Evolutionary conservation across 2,888 invertebrate genomes (phyloP).

Genomic region (Chrysomela aeneicollis): DNA sequence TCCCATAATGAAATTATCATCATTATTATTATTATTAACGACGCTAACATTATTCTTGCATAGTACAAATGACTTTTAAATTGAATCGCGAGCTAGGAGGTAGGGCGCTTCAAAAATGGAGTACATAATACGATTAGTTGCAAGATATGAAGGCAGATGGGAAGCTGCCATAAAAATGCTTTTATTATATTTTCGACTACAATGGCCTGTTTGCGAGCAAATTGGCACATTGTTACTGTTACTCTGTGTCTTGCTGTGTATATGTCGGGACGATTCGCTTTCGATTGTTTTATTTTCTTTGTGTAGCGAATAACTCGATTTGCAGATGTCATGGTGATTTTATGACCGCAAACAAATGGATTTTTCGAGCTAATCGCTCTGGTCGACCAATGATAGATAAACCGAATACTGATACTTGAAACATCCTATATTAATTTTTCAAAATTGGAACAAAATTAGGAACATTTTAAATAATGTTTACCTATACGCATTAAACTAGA

Average conservation of each 20-base stretch:
- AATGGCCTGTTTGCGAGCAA: constrained; percentile 57
- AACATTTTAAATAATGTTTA: too few relatives aligned
- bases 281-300: constrained; percentile 55
- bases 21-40: constrained; percentile 60
- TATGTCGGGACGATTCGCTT: constrained; percentile 38
- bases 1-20: constrained; percentile 61
- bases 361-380: constrained; percentile 10
- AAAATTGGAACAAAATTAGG: too few relatives aligned
- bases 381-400: neutral
- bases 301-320: constrained; percentile 51
- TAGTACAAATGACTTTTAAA: constrained; percentile 74
- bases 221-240: constrained; percentile 60
- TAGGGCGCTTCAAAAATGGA: constrained; percentile 69
- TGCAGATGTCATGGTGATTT: constrained; percentile 53
- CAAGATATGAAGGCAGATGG: constrained; percentile 63
- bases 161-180: constrained; percentile 60
- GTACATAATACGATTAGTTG: constrained; percentile 71
- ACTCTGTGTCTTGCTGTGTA: constrained; percentile 42
- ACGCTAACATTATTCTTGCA: constrained; percentile 62
- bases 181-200: constrained; percentile 58
- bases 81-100: constrained; percentile 66
- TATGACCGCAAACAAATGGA: constrained; percentile 53
- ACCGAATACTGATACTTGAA: too few relatives aligned
- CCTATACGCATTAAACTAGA: too few relatives aligned
- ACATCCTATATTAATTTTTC: too few relatives aligned